phyloP scores from a whole-genome alignment of 2,113 vertebrate genomes.

The Ceuthmochares aereus region DNA sequence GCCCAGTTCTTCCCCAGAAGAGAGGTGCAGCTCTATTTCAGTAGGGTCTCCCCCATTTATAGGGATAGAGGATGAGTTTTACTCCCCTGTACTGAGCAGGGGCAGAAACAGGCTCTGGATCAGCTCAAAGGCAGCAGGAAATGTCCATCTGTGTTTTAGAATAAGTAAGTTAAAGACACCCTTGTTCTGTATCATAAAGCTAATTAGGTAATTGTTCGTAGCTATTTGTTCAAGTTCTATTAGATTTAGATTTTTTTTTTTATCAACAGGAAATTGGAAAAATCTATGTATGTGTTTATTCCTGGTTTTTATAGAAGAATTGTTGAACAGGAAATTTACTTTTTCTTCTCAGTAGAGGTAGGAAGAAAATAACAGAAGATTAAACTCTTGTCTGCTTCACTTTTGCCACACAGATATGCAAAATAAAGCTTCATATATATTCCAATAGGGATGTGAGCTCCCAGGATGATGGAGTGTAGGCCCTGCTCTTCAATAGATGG shows the following conservation, averaged over 20 bases:
- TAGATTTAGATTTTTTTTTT: neutral
- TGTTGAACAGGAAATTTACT: neutral
- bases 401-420: neutral
- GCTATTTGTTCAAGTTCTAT: neutral
- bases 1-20: neutral
- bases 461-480: neutral
- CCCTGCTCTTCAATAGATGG: neutral
- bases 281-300: neutral
- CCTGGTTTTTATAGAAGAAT: neutral
- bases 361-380: neutral
- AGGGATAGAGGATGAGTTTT: neutral
- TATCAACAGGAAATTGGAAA: neutral
- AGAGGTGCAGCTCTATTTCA: neutral
- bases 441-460: neutral
- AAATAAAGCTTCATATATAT: neutral
- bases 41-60: neutral
- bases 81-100: neutral
- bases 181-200: neutral
- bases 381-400: neutral
- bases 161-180: constrained; percentile 22
- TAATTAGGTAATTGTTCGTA: neutral
- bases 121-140: constrained; percentile 29
- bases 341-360: neutral
- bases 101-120: neutral
- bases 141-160: neutral